A percentile compares a stretch with the other conserved stretches of the same genome.
phyloP scores from a whole-genome alignment of 2,888 invertebrate species.

The Anthrax anthrax region DNA sequence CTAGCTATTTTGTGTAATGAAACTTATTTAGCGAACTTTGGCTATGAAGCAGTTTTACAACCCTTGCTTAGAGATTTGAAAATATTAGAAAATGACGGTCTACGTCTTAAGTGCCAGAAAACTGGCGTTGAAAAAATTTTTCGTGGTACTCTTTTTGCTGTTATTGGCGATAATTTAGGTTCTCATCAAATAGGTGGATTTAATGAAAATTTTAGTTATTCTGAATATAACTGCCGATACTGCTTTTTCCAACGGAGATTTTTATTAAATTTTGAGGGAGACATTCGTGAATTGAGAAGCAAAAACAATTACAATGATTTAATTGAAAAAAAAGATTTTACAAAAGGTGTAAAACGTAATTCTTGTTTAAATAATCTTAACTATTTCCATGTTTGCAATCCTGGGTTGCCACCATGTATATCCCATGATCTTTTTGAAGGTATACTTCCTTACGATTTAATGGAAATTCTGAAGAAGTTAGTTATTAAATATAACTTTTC shows the following conservation, averaged over 20 bases:
- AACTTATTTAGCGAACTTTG: constrained; percentile 16
- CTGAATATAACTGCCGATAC: constrained; percentile 17
- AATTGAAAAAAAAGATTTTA: background rate
- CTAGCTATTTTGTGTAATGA: constrained; percentile 19
- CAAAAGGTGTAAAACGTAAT: constrained; percentile 16
- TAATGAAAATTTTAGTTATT: constrained; percentile 16
- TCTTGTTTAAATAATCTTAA: constrained; percentile 17
- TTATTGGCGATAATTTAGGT: constrained; percentile 18
- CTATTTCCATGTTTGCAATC: constrained; percentile 17
- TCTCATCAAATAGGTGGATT: constrained; percentile 20
- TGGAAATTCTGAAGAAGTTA: constrained; percentile 11
- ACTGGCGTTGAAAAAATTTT: constrained; percentile 11
- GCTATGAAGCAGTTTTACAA: constrained; percentile 14
- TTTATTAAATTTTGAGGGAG: background rate
- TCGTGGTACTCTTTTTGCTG: constrained; percentile 15
- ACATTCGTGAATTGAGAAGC: background rate
- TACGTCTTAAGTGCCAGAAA: constrained; percentile 5
- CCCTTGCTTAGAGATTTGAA: constrained; percentile 15
- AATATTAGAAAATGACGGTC: constrained; percentile 15
- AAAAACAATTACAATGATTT: background rate
- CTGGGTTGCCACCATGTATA: constrained; percentile 19
- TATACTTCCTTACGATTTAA: constrained; percentile 15
- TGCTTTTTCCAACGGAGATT: constrained; percentile 6
- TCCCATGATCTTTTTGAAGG: constrained; percentile 20
- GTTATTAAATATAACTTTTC: background rate